Percentiles rank a stretch among this genome's conserved stretches.
phyloP scores from a whole-genome alignment of 2,113 vertebrate species.

The Prunella himalayana region DNA sequence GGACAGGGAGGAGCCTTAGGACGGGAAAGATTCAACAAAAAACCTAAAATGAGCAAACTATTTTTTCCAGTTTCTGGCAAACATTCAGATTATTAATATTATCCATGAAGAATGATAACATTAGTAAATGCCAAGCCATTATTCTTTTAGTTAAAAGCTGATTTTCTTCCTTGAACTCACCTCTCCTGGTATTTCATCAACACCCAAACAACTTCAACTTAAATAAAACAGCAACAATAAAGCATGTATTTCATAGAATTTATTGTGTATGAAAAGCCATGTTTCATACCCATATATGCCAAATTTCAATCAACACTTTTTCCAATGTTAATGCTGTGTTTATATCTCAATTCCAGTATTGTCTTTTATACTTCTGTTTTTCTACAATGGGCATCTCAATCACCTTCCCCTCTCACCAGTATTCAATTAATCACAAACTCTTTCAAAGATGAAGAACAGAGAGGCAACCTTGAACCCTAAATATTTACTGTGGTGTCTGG shows the following conservation, averaged over 20 bases:
- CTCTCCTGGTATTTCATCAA: not conserved
- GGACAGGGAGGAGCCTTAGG: not conserved
- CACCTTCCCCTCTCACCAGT: not conserved
- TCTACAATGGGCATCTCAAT: not conserved
- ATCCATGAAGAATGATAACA: not conserved
- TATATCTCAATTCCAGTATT: not conserved
- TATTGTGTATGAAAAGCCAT: not conserved
- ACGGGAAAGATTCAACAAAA: not conserved
- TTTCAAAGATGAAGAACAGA: not conserved
- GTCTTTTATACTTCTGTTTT: not conserved
- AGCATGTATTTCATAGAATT: not conserved
- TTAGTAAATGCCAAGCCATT: not conserved
- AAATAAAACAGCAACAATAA: not conserved
- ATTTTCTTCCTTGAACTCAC: not conserved
- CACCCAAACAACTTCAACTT: not conserved
- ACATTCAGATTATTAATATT: not conserved
- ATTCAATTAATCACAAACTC: not conserved
- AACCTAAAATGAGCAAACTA: rapidly evolving
- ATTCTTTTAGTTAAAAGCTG: not conserved
- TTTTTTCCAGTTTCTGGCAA: not conserved
- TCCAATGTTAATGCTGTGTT: not conserved
- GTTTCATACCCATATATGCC: not conserved
- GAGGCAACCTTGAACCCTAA: not conserved
- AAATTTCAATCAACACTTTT: not conserved
- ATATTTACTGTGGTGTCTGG: not conserved